These are phyloP conservation scores for Choristoneura rosaceana DNA, from an alignment of 2,888 invertebrate genomes.

Conservation along the genomic window DNA sequence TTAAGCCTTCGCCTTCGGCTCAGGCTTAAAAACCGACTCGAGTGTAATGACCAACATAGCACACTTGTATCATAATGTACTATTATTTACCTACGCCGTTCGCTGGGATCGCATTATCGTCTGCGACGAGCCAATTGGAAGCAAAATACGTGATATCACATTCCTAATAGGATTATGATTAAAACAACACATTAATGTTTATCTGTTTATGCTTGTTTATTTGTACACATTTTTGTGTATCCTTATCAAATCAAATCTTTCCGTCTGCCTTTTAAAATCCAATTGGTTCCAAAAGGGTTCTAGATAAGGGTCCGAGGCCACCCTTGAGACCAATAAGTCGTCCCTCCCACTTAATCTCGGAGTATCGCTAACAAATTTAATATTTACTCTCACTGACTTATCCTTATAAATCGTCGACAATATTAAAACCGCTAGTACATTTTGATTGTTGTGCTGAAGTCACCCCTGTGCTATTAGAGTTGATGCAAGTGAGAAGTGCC, in stretches of 20 bases:
- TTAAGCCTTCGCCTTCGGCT: too few relatives aligned
- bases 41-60: too few relatives aligned
- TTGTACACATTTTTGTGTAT: too few relatives aligned
- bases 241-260: background rate
- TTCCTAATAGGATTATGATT: background rate
- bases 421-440: constrained; percentile 84
- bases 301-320: constrained; percentile 40
- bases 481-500: constrained; percentile 53
- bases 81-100: too few relatives aligned
- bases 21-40: too few relatives aligned
- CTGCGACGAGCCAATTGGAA: background rate
- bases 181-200: too few relatives aligned
- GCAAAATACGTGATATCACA: background rate
- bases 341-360: constrained; percentile 80
- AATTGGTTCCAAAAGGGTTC: constrained; percentile 41
- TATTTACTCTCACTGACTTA: constrained; percentile 83
- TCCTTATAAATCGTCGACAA: constrained; percentile 85
- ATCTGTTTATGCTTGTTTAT: background rate
- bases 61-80: too few relatives aligned
- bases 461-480: constrained; percentile 63
- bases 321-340: constrained; percentile 46
- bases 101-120: background rate
- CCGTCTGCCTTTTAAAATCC: constrained; percentile 32
- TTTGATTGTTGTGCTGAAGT: constrained; percentile 74
- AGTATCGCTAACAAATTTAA: constrained; percentile 85